Base-by-base conservation (phyloP, 2,888 invertebrate genomes). In the Eupithecia dodoneata region DNA sequence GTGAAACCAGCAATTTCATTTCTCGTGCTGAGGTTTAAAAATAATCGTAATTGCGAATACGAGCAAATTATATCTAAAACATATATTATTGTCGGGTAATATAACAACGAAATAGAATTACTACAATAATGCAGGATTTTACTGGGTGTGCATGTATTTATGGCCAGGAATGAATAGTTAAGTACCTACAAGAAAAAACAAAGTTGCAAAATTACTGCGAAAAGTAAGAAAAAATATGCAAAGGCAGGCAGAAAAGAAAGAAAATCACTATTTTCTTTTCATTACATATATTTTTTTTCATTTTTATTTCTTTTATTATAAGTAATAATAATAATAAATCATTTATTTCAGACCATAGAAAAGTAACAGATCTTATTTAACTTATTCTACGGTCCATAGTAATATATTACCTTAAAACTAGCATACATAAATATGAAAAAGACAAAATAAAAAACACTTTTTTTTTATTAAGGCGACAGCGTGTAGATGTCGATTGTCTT, bases 1-100 rank as follows among this genome's bases (percentile, higher is more conserved):
- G 80, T 76, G 52, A 69, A 49, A 69, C 77, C 66, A 71, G 69
- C 78, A 78, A 76, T 83, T 84, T 73, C 76, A 72, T 78, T 77
- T 65, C 78, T 76, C 52, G 72, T 76, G 76, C 73, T 72, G 76
- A 63, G 45, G 70, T 70, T 10, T 44, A 67, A 67, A 67, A 67
- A 67, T 67, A 42, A 42, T 67, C 42, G 67, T 67, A 79, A 80
- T 76, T 80, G 67, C 73, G 52, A 44, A 41, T 66, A 75, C 67
- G 42, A 71, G 55, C 18, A 59, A 59, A 59, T 59, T 59, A 78
- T 71, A 73, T 66, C 66, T 41, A 73, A 66, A 75, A 66, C 52
- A 71, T 69, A 67, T 49, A 72, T 73, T 77, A 67, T 42, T 67
- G 67, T 67, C 42, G 15, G n/a, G 3, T 59, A 15, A 44, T 67